Evolutionary conservation across 2,797 vertebrate species (phyloP), one percentile per base, ranked within the genome.

Genomic region (Euphonia xanthogaster): DNA sequence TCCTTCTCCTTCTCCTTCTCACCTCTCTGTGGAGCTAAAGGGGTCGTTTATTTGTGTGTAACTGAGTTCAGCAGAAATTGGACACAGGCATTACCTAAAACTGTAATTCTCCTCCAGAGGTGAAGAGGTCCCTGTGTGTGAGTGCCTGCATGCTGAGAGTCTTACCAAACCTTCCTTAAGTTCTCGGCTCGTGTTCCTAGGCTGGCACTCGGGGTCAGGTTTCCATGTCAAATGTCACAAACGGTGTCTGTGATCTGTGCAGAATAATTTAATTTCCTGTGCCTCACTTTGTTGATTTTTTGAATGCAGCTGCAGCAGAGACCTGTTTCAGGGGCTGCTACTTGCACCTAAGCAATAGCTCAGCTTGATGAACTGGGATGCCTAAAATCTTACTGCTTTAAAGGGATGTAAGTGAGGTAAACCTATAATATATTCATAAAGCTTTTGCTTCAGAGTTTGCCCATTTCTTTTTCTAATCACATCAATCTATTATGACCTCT

Each of bases 191-290:
- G 0, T 81, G 58, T 78, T 94, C 78, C 65, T 67, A 22, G 53
- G 48, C 78, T 72, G 58, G 81, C 0, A 0, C 72, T 83, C 0
- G 0, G 86, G 87, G 89, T 93, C 90, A 74, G 75, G 50, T 91
- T 91, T 83, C 79, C 68, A 28, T 47, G 72, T 90, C 90, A 90
- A 53, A 87, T 80, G 70, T 87, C 75, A 70, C 72, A 44, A 50
- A 66, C 12, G 8, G 53, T 50, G 35, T 27, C 81, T 62, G 61
- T 70, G 68, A 66, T 75, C 71, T 65, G 37, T 80, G 68, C 42
- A 93, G 81, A 82, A 73, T 88, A 83, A 86, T 76, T 91, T 88
- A 72, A 90, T 89, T 94, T 93, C 77, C 60, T 39, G 45, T 48
- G 74, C 57, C 50, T 87, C 81, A 28, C 7, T 94, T 87, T 80